A percentile compares a stretch with the other conserved stretches of the same genome.
These are phyloP conservation scores for Dendropsophus ebraccatus DNA, from an alignment of 2,113 vertebrate species.

Conservation along the genomic window DNA sequence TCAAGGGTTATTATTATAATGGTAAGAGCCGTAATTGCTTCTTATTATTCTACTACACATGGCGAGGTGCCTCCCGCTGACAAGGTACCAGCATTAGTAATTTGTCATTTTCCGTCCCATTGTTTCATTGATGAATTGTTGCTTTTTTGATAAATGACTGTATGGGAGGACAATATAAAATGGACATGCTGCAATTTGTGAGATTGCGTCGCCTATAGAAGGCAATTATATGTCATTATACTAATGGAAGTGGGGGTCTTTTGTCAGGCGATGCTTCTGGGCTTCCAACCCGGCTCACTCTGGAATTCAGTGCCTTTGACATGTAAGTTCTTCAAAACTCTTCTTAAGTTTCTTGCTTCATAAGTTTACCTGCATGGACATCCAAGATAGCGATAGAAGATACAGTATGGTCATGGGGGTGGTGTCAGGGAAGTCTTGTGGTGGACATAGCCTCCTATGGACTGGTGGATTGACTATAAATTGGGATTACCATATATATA, in stretches of 20 bases:
- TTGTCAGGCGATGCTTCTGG: conserved; percentile 87
- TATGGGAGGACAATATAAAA: no score
- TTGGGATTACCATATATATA: no score
- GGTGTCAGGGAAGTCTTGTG: no score
- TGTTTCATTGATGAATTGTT: neutral
- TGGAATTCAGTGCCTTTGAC: conserved; percentile 98
- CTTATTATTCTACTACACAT: neutral
- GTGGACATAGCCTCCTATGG: no score
- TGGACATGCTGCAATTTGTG: no score
- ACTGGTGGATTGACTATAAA: no score
- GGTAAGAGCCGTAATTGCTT: conserved; percentile 72
- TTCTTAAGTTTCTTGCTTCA: neutral
- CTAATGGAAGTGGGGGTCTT: neutral
- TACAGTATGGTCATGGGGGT: no score
- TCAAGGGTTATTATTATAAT: conserved; percentile 94
- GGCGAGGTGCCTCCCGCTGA: neutral
- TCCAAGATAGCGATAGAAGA: no score
- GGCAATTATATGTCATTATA: neutral
- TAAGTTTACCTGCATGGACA: no score
- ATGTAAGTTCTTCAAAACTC: conserved; percentile 77
- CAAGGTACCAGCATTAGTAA: neutral
- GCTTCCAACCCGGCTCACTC: conserved; percentile 89
- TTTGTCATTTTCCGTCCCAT: neutral
- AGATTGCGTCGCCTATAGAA: neutral
- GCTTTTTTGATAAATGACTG: neutral